Base-by-base conservation (phyloP, 2,113 vertebrate genomes). In the Antigone vipio region DNA sequence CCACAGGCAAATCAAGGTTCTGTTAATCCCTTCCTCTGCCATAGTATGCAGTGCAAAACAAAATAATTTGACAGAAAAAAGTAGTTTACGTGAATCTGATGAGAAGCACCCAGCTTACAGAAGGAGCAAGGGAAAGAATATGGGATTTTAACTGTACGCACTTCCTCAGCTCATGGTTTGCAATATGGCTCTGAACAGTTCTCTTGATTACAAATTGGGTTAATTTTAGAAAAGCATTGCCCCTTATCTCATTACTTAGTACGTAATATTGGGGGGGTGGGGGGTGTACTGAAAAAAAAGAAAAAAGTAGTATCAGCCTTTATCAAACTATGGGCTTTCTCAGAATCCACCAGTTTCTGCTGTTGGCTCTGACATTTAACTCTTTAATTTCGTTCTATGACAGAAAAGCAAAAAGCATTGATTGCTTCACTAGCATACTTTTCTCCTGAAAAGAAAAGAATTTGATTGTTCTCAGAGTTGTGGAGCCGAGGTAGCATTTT, bases 281-380 rank as follows among this genome's bases (percentile, higher is more conserved):
- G 1, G 4, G 9, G 34, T 2, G 2, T 55, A n/a, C 34, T 20
- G n/a, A 72, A 35, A 73, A 17, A 34, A 1, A 26, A 44, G 15
- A 44, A 44, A 44, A 44, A 44, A 27, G 18, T 9, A 19, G 2
- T 23, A 15, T 45, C 60, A 82, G 19, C 23, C 35, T 76, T 53
- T 50, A 44, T 56, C 27, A n/a, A 32, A 60, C 8, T 22, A 2
- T 18, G 42, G 9, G 21, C 27, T 89, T 59, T 30, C 38, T 59
- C 63, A 13, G 11, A 73, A 52, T 15, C 26, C 38, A 35, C 20
- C 15, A 72, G 29, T 55, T 82, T 76, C 23, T 73, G n/a, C 47
- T 79, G 15, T 24, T 58, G 59, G 22, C 12, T 34, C 32, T 56
- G 17, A 68, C 6, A 7, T 38, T 80, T 44, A 67, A 58, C 24